Base-by-base conservation (phyloP, 2,113 vertebrate species). In the Tonatia bakeri region DNA sequence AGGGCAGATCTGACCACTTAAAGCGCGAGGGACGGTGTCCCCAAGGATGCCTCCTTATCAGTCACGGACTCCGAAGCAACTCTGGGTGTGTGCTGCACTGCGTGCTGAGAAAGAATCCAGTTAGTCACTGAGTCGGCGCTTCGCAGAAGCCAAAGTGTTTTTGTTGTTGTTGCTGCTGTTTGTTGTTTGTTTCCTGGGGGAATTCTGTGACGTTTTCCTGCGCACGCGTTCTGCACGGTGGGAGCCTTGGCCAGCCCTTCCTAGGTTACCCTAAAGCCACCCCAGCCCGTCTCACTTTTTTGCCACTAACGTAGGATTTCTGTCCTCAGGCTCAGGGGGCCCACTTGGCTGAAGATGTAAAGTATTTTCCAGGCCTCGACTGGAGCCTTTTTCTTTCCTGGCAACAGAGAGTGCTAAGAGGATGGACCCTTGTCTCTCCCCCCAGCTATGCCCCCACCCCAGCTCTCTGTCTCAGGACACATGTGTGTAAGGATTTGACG, bases 11-110 rank as follows among this genome's bases (percentile, higher is more conserved):
- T 5, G 19, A 50, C 16, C 3, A 3, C 69, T 38, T 20, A 19
- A 0, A 1, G 8, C 15, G 2, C 0, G 38, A 40, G 0, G 4
- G 17, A 45, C 16, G 43, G 24, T 33, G 8, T 61, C 38, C 50
- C 45, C 16, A 54, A 12, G 65, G 76, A 11, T 2, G 26, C 3
- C 22, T n/a, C 24, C 40, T 31, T 5, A 3, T 2, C n/a, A 31
- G 26, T 56, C 59, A 5, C 0, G 20, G n/a, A 36, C 19, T 75
- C 5, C 61, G 24, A 38, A 10, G 20, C 17, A 56, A 4, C 5
- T 14, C 59, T 47, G 5, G 17, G 3, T 28, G 13, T 28, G 20
- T 1, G 28, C 13, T 0, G 10, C 7, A 3, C 0, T 3, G 0
- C 5, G 15, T 1, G 38, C 80, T 24, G 56, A 36, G 47, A 4